These are phyloP conservation scores for Ylistrum balloti DNA, from an alignment of 1,140 invertebrate genomes.

Conservation along the genomic window DNA sequence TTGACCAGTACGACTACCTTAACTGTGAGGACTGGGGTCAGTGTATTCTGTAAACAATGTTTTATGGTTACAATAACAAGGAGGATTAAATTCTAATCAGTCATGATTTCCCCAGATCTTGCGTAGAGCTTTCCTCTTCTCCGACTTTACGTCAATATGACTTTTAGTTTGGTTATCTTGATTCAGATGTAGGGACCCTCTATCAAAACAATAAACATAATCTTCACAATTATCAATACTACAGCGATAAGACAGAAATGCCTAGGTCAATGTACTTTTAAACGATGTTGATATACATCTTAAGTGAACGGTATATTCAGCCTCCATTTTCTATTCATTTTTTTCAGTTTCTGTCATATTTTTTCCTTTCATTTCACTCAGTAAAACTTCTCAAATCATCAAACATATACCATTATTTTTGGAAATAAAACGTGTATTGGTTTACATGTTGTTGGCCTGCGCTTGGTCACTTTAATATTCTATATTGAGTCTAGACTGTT, in stretches of 20 bases:
- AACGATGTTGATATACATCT: not conserved
- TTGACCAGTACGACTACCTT: not conserved
- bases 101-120: not conserved
- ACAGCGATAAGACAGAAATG: not conserved
- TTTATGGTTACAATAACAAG: not conserved
- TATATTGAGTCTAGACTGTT: too few species aligned
- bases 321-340: not conserved
- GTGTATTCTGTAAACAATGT: not conserved
- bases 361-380: not conserved
- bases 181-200: not conserved
- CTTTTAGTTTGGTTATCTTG: not conserved
- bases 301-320: not conserved
- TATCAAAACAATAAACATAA: constrained; percentile 29
- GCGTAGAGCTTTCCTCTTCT: not conserved
- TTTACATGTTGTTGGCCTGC: not conserved
- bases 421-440: not conserved
- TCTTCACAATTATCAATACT: not conserved
- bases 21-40: not conserved
- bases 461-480: too few species aligned
- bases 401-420: too few species aligned
- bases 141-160: not conserved
- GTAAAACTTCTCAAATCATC: too few species aligned
- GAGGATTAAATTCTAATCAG: not conserved
- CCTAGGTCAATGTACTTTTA: not conserved
- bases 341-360: not conserved